Evolutionary conservation across 2,888 invertebrate genomes (phyloP), one percentile per base, ranked within the genome.

Genomic region (Ligdia adustata): DNA sequence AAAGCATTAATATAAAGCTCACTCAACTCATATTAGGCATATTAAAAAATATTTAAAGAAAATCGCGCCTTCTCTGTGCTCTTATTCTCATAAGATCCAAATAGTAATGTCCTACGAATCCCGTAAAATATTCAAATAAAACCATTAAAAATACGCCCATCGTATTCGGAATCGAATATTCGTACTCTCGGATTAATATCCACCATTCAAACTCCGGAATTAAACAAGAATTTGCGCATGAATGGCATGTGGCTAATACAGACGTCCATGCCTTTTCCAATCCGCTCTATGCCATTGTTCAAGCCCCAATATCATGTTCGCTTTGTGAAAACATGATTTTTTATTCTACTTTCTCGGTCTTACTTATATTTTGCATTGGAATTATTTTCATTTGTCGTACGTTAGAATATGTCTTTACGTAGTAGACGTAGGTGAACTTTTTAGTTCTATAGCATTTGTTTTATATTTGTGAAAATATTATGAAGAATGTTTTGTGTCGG

Each of bases 211-310:
- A 24, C 12, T 40, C 28, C 41, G 44, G 46, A 52, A 54, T 57
- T 47, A 46, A 43, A 44, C 46, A 54, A 44, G 49, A 54, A 52
- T 52, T 47, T 52, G 33, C 39, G 49, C 41, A 49, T 55, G 51
- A 53, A 54, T 45, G 47, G 52, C 37, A 45, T 50, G 52, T 44
- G 45, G 53, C 52, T 54, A 52, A 52, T 52, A 50, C 31, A 47
- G 49, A 48, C n/a, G 20, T 34, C 42, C 38, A 42, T 42, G 42
- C 40, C 44, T 54, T 62, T 61, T 57, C 46, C 52, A 56, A 50
- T 57, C 45, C 53, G 38, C 46, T 52, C 52, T 45, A 45, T 52
- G 24, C 53, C 43, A 57, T 59, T 62, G 58, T 57, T 56, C 50
- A 52, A 39, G 40, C 44, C 59, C 49, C 53, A 56, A 57, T 60